Evolutionary conservation across 2,797 vertebrate species (phyloP), one percentile per base, ranked within the genome.

Genomic region (Discoglossus pictus): DNA sequence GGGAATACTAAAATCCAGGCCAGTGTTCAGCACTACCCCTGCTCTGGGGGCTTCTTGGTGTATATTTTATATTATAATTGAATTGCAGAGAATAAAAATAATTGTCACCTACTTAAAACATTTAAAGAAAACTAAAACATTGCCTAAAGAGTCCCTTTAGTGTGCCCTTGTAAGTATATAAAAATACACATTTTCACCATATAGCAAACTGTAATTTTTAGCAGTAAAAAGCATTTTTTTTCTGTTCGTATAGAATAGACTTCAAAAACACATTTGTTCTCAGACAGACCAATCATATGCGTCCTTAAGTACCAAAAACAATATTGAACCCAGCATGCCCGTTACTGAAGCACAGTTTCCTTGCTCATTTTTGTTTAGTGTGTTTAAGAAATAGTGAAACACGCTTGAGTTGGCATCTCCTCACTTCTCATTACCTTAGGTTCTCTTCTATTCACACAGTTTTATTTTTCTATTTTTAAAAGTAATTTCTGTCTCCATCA

Each of bases 341-440:
- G 6, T 74, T 55, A 31, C 76, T 78, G 21, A 75, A 82, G 69
- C 76, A 72, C 36, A 73, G 16, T 80, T 79, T 83, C 55, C 55
- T 21, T 65, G 65, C 67, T 55, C 50, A 68, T 62, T 73, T 75
- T 66, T 77, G 61, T 73, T 76, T 11, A 50, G 6, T 64, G 47
- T 77, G 18, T 74, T 73, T 74, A 73, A 61, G 47, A 61, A 55
- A 52, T 55, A 64, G 65, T 74, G 52, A 21, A 74, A 38, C 20
- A 21, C 9, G 8, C 20, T 62, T 72, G 64, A 67, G 23, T 58
- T 27, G 51, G 53, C 55, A 77, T 61, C 62, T 72, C 65, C 78
- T 74, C 5, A 35, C 68, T 82, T 39, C 64, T 78, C 51, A 67
- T 76, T 75, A 47, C 69, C 43, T 24, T 18, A 2, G 54, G 2